These are phyloP conservation scores for Palythoa grandiflora DNA, from an alignment of 92 coral and sea anemone genomes.

Conservation along the genomic window DNA sequence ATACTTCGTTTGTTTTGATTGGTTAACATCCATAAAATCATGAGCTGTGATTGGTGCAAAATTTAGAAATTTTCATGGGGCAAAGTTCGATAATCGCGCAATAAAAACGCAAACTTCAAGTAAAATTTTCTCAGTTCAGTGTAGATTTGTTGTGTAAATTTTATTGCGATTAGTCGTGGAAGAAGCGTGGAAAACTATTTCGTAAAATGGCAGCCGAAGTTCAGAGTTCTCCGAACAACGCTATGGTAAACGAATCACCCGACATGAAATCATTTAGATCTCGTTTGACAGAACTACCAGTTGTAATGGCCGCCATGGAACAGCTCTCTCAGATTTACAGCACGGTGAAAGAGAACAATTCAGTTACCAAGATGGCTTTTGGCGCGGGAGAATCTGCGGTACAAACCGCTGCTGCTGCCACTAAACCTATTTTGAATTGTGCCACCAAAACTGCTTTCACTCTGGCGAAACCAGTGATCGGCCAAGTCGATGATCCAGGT, in stretches of 20 bases:
- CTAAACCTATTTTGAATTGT: constrained; percentile 76
- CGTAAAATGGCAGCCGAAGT: constrained; percentile 77
- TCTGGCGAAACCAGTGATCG: constrained; percentile 93
- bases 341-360: constrained; percentile 82
- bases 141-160: not conserved
- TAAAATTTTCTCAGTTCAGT: not conserved
- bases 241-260: constrained; percentile 48
- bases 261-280: constrained; percentile 72
- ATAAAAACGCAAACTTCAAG: not conserved
- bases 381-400: constrained; percentile 94
- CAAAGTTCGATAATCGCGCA: constrained; percentile 34
- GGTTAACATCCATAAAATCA: not conserved
- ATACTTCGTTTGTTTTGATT: not conserved
- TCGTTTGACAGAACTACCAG: constrained; percentile 90
- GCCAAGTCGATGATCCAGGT: constrained; percentile 90
- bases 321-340: constrained; percentile 87
- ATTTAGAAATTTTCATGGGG: not conserved
- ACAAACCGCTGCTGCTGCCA: constrained; percentile 82
- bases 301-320: constrained; percentile 88
- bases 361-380: constrained; percentile 90
- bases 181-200: not conserved
- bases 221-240: constrained; percentile 51
- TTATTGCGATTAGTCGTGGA: not conserved
- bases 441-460: constrained; percentile 81
- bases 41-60: constrained; percentile 27